phyloP scores from a whole-genome alignment of 2,888 invertebrate genomes.

The Erebia palarica region DNA sequence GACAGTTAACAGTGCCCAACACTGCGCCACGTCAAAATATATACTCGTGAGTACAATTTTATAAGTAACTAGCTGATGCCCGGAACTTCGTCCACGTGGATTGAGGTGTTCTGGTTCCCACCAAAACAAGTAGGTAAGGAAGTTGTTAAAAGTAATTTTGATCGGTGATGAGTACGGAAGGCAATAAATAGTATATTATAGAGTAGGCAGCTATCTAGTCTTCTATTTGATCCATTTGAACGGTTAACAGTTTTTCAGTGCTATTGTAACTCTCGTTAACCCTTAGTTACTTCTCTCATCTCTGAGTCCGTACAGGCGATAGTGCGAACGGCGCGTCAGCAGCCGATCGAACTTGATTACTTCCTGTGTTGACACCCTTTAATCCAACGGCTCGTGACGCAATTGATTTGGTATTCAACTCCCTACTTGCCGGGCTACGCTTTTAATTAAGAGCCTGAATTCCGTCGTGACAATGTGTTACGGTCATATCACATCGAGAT shows the following conservation, averaged over 20 bases:
- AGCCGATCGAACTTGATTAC: conserved; percentile 50
- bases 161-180: no score
- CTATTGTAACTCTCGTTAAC: background rate
- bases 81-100: background rate
- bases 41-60: no score
- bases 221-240: no score
- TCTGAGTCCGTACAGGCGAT: conserved; percentile 1
- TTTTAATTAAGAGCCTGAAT: conserved; percentile 28
- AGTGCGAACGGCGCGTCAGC: conserved; percentile 40
- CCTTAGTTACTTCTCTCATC: background rate
- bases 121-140: no score
- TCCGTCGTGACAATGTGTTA: conserved; percentile 20
- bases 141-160: no score
- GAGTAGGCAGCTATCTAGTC: no score
- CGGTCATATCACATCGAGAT: conserved; percentile 15
- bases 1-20: no score
- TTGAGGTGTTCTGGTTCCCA: no score
- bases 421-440: conserved; percentile 31
- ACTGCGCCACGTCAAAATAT: no score
- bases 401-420: conserved; percentile 36
- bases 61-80: background rate
- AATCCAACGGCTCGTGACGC: conserved; percentile 38
- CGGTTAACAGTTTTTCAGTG: no score
- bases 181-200: no score
- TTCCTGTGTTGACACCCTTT: conserved; percentile 53